A percentile compares a stretch with the other conserved stretches of the same genome.
These are phyloP conservation scores for Tryphoninae sp. DNA, from an alignment of 2,888 invertebrate species.

Conservation along the genomic window DNA sequence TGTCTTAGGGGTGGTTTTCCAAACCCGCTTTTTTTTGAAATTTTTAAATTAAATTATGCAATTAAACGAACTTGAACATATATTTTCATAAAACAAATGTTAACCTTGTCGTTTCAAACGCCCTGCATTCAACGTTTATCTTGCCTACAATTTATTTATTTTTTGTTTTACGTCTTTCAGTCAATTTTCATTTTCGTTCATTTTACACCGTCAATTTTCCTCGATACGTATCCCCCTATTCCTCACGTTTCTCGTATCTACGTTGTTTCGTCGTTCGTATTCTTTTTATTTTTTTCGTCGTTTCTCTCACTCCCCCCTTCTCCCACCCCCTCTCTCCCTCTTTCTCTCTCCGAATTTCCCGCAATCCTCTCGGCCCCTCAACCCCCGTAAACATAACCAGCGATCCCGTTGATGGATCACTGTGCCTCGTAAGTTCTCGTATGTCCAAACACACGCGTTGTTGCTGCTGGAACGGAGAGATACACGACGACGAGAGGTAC, in stretches of 20 bases:
- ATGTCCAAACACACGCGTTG: conserved; percentile 65
- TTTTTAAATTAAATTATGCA: too few relatives aligned
- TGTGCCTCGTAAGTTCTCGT: conserved; percentile 64
- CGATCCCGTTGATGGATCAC: conserved; percentile 65
- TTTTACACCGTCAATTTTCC: conserved; percentile 13
- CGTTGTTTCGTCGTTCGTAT: conserved; percentile 19
- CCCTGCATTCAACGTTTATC: not conserved
- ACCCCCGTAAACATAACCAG: conserved; percentile 63
- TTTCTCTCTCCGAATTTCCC: conserved; percentile 39
- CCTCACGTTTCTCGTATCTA: conserved; percentile 41
- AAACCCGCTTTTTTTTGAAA: too few relatives aligned
- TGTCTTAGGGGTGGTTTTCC: too few relatives aligned
- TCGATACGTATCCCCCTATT: conserved; percentile 41
- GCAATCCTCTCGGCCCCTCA: conserved; percentile 21
- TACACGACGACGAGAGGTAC: conserved; percentile 13
- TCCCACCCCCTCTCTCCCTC: conserved; percentile 31
- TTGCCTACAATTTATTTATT: not conserved
- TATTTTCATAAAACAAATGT: too few relatives aligned
- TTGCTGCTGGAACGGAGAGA: conserved; percentile 45
- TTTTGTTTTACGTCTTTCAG: not conserved
- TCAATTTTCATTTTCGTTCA: conserved; percentile 20
- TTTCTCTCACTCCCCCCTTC: conserved; percentile 22
- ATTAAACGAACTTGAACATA: too few relatives aligned
- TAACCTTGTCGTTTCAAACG: not conserved
- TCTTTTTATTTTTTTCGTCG: conserved; percentile 48